A percentile compares a stretch with the other conserved stretches of the same genome.
phyloP scores from a whole-genome alignment of 1,140 invertebrate species.

The Drosophila truncata region DNA sequence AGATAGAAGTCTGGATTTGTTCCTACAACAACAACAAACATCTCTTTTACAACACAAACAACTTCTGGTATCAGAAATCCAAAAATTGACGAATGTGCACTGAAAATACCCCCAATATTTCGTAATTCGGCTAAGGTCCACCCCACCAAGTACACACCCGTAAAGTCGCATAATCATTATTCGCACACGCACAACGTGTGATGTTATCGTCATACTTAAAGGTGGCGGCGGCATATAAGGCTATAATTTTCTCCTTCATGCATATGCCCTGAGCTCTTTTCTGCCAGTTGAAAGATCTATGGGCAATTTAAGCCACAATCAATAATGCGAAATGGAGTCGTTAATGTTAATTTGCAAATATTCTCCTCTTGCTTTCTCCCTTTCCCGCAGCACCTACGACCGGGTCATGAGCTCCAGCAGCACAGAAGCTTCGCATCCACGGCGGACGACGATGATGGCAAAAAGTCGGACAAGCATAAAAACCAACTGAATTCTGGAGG shows the following conservation, averaged over 20 bases:
- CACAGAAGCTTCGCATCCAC: constrained; percentile 66
- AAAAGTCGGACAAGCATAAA: constrained; percentile 61
- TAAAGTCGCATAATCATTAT: neutral
- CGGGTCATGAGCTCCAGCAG: constrained; percentile 55
- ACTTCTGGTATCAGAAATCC: too few relatives aligned
- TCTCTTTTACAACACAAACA: too few relatives aligned
- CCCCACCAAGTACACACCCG: neutral
- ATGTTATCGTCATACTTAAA: constrained; percentile 38
- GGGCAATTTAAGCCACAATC: constrained; percentile 63
- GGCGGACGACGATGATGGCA: constrained; percentile 50
- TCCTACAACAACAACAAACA: too few relatives aligned
- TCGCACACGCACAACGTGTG: constrained; percentile 8
- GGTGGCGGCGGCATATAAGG: constrained; percentile 1
- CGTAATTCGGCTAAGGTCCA: too few relatives aligned
- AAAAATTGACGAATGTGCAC: too few relatives aligned
- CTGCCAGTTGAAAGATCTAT: constrained; percentile 47
- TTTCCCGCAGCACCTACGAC: constrained; percentile 25
- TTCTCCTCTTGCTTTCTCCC: constrained; percentile 10
- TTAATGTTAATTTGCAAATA: constrained; percentile 76
- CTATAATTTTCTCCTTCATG: constrained; percentile 17
- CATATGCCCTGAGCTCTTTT: constrained; percentile 22
- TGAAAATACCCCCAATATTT: too few relatives aligned
- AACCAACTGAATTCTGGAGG: constrained; percentile 46
- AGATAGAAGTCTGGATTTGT: too few relatives aligned
- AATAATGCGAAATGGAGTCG: constrained; percentile 66